Evolutionary conservation across 2,797 vertebrate genomes (phyloP).

Genomic region (Loriculus beryllinus): DNA sequence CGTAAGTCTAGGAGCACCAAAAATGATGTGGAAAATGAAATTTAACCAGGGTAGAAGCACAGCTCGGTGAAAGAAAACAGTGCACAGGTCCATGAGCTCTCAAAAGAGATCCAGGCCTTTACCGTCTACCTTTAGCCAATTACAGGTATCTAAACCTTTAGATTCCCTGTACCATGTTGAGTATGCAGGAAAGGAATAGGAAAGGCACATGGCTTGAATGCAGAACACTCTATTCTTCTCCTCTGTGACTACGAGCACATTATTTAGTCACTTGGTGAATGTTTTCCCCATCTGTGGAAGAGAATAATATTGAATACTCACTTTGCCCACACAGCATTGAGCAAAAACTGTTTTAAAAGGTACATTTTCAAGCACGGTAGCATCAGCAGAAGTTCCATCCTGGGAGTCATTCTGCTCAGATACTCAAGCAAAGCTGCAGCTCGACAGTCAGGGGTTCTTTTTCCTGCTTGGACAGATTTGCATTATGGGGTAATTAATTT

Average conservation of each 20-base stretch:
- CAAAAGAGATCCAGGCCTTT: background rate
- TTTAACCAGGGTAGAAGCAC: background rate
- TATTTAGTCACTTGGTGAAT: conserved; percentile 52
- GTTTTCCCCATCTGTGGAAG: conserved; percentile 41
- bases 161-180: background rate
- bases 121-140: background rate
- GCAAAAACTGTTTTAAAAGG: background rate
- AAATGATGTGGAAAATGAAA: background rate
- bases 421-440: background rate
- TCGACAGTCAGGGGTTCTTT: background rate
- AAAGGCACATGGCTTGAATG: background rate
- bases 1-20: background rate
- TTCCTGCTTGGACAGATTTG: background rate
- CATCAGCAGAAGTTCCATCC: background rate
- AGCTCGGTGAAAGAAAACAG: fast-evolving
- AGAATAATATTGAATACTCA: conserved; percentile 38
- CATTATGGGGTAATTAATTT: background rate
- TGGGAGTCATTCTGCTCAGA: background rate
- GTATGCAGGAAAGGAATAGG: background rate
- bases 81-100: background rate
- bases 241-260: conserved; percentile 1
- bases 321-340: conserved; percentile 56
- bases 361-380: background rate
- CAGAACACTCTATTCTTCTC: conserved; percentile 13
- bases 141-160: background rate